phyloP scores from a whole-genome alignment of 1,140 invertebrate genomes.

The Meteorus sp. region DNA sequence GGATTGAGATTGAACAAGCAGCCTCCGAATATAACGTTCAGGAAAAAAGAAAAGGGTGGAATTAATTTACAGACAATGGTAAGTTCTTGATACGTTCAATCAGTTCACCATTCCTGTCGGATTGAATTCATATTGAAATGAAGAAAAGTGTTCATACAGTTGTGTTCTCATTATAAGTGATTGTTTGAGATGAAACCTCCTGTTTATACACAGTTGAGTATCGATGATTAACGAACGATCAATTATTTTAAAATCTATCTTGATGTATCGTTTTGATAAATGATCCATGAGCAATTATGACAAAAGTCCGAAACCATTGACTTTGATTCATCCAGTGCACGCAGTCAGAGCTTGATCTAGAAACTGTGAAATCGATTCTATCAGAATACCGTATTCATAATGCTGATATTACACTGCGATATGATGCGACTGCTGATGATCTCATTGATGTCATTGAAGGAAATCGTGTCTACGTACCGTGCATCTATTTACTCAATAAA shows the following conservation, averaged over 20 bases:
- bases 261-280: neutral
- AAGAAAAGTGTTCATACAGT: no score
- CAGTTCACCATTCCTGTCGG: no score
- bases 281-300: neutral
- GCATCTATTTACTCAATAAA: conserved; percentile 98
- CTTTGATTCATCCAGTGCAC: conserved; percentile 64
- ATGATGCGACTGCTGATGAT: conserved; percentile 96
- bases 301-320: neutral
- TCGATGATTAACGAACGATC: no score
- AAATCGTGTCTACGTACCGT: conserved; percentile 96
- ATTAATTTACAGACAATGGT: conserved; percentile 90
- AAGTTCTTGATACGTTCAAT: no score
- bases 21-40: conserved; percentile 95
- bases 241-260: conserved; percentile 1
- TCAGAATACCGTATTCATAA: conserved; percentile 99
- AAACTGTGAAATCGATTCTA: conserved; percentile 94
- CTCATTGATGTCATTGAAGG: conserved; percentile 99
- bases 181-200: no score
- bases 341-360: conserved; percentile 93
- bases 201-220: no score
- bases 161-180: no score
- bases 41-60: conserved; percentile 95
- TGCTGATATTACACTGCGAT: conserved; percentile 92
- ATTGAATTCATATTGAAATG: no score
- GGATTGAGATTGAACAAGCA: conserved; percentile 95